Percentiles rank a stretch among this genome's conserved stretches.
Evolutionary conservation across 2,888 invertebrate species (phyloP).

Genomic region (Thymelicus lineola): DNA sequence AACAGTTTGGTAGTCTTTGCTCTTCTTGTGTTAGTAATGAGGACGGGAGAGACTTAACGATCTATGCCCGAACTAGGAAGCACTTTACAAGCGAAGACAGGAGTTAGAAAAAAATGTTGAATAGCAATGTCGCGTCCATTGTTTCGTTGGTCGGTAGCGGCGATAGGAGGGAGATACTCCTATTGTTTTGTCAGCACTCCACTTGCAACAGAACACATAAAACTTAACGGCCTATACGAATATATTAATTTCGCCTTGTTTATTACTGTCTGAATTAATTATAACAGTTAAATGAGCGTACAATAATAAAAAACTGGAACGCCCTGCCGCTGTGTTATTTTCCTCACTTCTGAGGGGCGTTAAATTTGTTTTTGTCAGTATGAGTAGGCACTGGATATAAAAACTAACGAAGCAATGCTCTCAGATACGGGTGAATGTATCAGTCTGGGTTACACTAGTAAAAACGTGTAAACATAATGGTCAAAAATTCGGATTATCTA

Average conservation of each 20-base stretch:
- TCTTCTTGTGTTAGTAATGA: too few species aligned
- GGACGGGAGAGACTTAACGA: too few species aligned
- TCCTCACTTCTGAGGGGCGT: neutral
- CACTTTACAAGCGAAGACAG: neutral
- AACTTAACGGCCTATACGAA: slow-evolving; percentile 63
- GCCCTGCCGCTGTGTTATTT: slow-evolving; percentile 59
- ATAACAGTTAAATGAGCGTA: slow-evolving; percentile 75
- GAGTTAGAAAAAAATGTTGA: slow-evolving; percentile 20
- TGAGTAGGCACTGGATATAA: slow-evolving; percentile 33
- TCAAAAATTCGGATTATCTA: too few species aligned
- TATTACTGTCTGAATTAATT: slow-evolving; percentile 75
- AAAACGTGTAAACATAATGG: too few species aligned
- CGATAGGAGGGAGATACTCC: slow-evolving; percentile 47
- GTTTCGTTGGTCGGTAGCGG: slow-evolving; percentile 40
- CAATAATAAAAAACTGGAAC: slow-evolving; percentile 70
- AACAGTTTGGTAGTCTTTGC: too few species aligned
- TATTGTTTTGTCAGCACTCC: slow-evolving; percentile 57
- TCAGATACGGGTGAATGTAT: neutral
- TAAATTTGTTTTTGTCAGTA: slow-evolving; percentile 9
- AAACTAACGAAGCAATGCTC: slow-evolving; percentile 2
- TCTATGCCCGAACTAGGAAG: too few species aligned
- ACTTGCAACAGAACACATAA: slow-evolving; percentile 55
- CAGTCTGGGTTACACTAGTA: too few species aligned
- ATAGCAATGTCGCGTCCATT: slow-evolving; percentile 44
- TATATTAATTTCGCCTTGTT: slow-evolving; percentile 71